Base-by-base conservation (phyloP, 1,140 invertebrate species). In the Aporrectodea caliginosa region DNA sequence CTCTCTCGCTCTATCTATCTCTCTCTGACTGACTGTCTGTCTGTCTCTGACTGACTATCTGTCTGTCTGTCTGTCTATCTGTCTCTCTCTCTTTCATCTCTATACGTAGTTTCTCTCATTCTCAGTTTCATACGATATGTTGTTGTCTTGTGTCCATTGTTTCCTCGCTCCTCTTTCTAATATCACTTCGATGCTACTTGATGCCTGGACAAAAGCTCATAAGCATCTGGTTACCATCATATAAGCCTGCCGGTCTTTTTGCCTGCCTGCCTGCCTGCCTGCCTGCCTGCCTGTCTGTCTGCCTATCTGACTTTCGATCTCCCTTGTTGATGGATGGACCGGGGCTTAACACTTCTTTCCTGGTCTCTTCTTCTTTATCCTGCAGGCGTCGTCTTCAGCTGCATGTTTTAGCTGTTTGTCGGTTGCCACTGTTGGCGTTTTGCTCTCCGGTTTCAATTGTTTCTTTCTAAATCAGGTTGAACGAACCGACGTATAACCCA, bases 1-100 rank as follows among this genome's bases (percentile, higher is more conserved):
- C 75, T 77, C 75, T 77, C 75, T 77, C 75, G 35, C 75, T 77
- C 75, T 77, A 30, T 1, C 75, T 1, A 30, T 1, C 75, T 58
- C 43, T 58, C 43, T 58, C 43, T 58, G 6, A 12, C 43, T 58
- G 6, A 12, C 43, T 58, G 6, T 58, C 43, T 58, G 6, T 58
- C 43, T 58, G 6, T 58, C 43, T 58, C 43, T 58, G 6, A 22
- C 43, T 58, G 43, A 12, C 43, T 58, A 22, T 58, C 43, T 58
- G 43, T 58, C 43, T 58, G 6, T 58, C 6, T 58, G 6, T 22
- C 43, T 58, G 43, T 58, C 43, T 58, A 22, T 58, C 43, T 58
- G 43, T 58, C 43, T 58, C 43, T 58, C 43, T 58, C 43, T 22
- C 22, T 22, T 58, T 12, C 43, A 6, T 12, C 43, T 12, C 22